Evolutionary conservation across 1,140 invertebrate genomes (phyloP), one percentile per base, ranked within the genome.

Genomic region (Ridgeia piscesae): DNA sequence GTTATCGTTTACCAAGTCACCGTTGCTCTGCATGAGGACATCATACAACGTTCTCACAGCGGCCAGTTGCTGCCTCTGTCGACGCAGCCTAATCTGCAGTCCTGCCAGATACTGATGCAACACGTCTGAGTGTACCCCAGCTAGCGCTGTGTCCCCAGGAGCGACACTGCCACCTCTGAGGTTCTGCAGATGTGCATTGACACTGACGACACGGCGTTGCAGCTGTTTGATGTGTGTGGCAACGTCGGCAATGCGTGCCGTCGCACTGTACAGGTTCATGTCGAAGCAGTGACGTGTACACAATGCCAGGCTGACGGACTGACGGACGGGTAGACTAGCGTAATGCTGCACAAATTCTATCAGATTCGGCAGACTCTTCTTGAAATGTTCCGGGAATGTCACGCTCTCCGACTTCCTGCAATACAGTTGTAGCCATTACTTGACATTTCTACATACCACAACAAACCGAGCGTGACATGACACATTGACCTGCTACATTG

Each of bases 381-480:
- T 97, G 58, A 97, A 94, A 89, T 96, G 95, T 92, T 96, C 95
- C 31, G 98, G 97, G 95, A 97, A 98, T 34, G 97, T 96, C 90
- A 97, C 96, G 94, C 97, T 98, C 93, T 98, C 97, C 88, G 97
- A 96, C 96, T 98, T 98, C 93, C 97, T 97, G 89, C 89, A 90
- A 35, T 33, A 34, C 42, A 11, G 4, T 42, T 42, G 42, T 42
- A 42, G 11, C 42, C 4, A 42, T 42, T 42, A 42, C 4, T 42
- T 11, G 11, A 42, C 11, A 6, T 4, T 6, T 42, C 42, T 6
- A 42, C 11, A 6, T 42, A 42, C 11, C 4, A 11, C 11, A 42
- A 42, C 11, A 42, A 4, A 42, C 42, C 42, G 11, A 6, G 42
- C 11, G 42, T 11, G 11, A 42, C 11, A 42, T 6, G 42, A 42